phyloP scores from a whole-genome alignment of 2,888 invertebrate species.

The Dysmachus trigonus region DNA sequence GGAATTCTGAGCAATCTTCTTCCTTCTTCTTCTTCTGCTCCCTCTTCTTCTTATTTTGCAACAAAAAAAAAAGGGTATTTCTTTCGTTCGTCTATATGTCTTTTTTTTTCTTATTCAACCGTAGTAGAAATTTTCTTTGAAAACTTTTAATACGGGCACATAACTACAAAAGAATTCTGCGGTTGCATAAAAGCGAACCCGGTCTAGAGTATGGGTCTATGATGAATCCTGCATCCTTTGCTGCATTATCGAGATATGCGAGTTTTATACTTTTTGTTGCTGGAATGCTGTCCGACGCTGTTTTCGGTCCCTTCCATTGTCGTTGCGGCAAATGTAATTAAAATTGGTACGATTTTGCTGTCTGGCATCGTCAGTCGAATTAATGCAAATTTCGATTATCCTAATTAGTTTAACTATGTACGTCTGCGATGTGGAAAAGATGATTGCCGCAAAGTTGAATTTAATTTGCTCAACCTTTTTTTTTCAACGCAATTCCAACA shows the following conservation, averaged over 20 bases:
- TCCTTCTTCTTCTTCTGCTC: neutral
- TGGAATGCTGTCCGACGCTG: neutral
- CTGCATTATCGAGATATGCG: conserved; percentile 23
- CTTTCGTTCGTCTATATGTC: neutral
- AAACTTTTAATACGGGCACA: conserved; percentile 17
- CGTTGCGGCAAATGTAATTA: conserved; percentile 11
- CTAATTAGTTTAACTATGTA: neutral
- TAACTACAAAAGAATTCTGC: conserved; percentile 32
- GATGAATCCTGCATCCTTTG: conserved; percentile 11
- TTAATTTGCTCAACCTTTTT: neutral
- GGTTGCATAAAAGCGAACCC: conserved; percentile 28
- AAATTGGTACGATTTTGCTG: neutral
- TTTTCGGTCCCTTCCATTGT: neutral
- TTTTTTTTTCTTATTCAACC: neutral
- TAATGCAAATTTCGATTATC: neutral
- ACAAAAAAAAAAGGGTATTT: neutral
- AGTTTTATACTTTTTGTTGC: neutral
- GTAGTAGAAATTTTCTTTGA: conserved; percentile 27
- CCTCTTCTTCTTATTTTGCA: neutral
- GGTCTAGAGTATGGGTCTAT: neutral
- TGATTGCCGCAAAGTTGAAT: neutral
- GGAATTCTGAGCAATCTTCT: conserved; percentile 39
- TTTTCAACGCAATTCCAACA: neutral
- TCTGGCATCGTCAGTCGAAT: neutral
- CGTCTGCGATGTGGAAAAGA: neutral